Evolutionary conservation across 2,113 vertebrate species (phyloP).

Genomic region (Cricetomys ansorgei): DNA sequence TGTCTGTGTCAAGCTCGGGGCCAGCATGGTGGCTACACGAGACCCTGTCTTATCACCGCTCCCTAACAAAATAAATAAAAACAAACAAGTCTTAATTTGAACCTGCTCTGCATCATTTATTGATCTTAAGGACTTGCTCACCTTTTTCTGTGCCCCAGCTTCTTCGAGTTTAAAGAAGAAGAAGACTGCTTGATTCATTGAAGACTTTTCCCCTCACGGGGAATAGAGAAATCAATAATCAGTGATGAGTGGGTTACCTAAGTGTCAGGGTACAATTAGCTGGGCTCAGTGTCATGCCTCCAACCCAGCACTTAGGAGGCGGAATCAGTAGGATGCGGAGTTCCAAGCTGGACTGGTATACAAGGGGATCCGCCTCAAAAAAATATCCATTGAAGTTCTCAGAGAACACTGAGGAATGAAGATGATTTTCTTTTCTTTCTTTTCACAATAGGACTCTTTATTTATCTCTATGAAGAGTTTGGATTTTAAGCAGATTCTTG

Average conservation of each 20-base stretch:
- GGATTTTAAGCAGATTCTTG: neutral
- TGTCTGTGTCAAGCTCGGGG: neutral
- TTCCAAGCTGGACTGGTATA: neutral
- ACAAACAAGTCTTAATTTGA: neutral
- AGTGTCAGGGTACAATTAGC: neutral
- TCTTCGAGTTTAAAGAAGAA: neutral
- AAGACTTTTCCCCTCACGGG: neutral
- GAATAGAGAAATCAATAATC: neutral
- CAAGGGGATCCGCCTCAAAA: neutral
- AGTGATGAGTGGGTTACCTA: neutral
- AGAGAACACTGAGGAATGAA: neutral
- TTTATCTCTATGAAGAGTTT: neutral
- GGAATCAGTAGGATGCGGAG: neutral
- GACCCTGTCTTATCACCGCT: neutral
- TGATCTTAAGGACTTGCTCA: neutral
- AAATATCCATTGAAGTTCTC: neutral
- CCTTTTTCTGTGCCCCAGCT: neutral
- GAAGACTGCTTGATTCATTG: neutral
- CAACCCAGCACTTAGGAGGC: neutral
- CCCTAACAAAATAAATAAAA: neutral
- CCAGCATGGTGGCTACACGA: neutral
- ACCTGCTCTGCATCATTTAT: neutral
- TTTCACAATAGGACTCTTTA: neutral
- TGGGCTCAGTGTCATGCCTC: neutral
- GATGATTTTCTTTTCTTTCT: neutral